Conservation (phyloP, 2,797 vertebrate genomes). For the Arvicola amphibius region DNA sequence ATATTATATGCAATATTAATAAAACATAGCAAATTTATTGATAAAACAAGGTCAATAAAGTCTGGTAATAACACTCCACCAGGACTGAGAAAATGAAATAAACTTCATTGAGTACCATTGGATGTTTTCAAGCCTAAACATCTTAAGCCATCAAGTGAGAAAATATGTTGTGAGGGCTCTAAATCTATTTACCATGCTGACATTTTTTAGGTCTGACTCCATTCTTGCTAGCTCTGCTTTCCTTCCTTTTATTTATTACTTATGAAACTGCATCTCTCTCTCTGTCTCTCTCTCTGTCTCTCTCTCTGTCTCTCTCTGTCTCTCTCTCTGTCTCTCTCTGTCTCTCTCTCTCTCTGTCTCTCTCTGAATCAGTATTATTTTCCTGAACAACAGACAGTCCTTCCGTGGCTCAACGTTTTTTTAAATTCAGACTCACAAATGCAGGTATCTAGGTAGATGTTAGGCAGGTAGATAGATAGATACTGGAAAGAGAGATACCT, state of each 20-base stretch:
- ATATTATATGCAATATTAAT: not conserved
- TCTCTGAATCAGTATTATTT: not conserved
- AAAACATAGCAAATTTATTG: slow-evolving; percentile 33
- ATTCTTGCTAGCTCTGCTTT: not conserved
- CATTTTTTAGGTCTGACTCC: not conserved
- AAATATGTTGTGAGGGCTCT: not conserved
- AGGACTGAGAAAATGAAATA: slow-evolving; percentile 34
- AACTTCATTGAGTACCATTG: not conserved
- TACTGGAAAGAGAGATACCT: not conserved
- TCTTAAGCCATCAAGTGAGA: slow-evolving; percentile 15
- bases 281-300: not conserved
- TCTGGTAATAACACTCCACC: not conserved
- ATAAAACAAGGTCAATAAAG: slow-evolving; percentile 43
- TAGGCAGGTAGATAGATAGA: not conserved
- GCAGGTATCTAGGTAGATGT: not conserved
- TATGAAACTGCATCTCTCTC: not conserved
- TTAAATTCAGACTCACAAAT: not conserved
- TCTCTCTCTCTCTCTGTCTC: not conserved
- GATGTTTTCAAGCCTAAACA: not conserved
- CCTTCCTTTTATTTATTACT: not conserved
- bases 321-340: not conserved
- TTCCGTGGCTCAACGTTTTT: not conserved
- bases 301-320: not conserved
- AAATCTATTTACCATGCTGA: not conserved
- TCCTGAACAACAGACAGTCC: not conserved